Evolutionary conservation across 2,888 invertebrate genomes (phyloP).

Genomic region (Cheilosia vernalis): DNA sequence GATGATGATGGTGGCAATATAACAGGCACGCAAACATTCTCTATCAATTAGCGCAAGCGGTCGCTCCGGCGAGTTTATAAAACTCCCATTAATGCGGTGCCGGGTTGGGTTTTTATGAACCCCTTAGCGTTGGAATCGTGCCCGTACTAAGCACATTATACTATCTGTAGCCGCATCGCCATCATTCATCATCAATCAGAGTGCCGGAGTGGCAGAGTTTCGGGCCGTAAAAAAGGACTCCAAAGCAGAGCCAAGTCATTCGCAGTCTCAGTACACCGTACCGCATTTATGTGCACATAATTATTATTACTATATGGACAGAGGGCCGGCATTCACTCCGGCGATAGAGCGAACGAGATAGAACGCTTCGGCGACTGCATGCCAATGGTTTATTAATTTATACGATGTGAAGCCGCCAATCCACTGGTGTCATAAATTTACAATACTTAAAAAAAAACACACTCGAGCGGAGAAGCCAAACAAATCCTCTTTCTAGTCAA

Average conservation of each 20-base stretch:
- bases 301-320: conserved; percentile 62
- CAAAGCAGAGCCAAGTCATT: conserved; percentile 37
- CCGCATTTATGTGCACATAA: conserved; percentile 71
- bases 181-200: conserved; percentile 73
- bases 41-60: conserved; percentile 68
- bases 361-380: conserved; percentile 44
- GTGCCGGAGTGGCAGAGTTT: conserved; percentile 37
- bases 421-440: conserved; percentile 70
- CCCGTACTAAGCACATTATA: conserved; percentile 58
- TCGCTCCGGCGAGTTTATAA: conserved; percentile 57
- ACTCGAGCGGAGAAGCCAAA: conserved; percentile 34
- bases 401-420: conserved; percentile 68
- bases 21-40: conserved; percentile 53
- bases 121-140: conserved; percentile 49
- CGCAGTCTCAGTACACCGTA: conserved; percentile 56
- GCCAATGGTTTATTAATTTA: conserved; percentile 72
- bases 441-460: conserved; percentile 61
- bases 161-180: conserved; percentile 27
- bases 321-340: conserved; percentile 40
- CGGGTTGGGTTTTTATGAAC: conserved; percentile 64
- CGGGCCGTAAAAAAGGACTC: conserved; percentile 70
- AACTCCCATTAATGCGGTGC: conserved; percentile 59
- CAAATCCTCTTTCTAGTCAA: conserved; percentile 69
- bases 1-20: conserved; percentile 38
- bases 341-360: conserved; percentile 18